A percentile compares a stretch with the other conserved stretches of the same genome.
phyloP scores from a whole-genome alignment of 37 sponge, comb jelly and placozoan genomes.

The Geodia barretti region DNA sequence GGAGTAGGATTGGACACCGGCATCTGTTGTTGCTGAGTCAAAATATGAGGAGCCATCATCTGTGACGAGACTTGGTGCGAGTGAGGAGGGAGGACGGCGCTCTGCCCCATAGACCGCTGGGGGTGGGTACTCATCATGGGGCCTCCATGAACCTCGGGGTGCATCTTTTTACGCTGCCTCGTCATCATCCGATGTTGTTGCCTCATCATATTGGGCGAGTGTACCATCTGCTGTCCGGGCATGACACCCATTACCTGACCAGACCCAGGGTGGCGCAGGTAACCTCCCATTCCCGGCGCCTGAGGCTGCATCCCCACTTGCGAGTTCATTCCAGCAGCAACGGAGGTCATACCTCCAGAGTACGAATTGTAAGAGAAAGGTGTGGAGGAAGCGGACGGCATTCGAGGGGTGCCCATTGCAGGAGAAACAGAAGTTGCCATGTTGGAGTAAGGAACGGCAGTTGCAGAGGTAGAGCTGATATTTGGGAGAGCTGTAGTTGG shows the following conservation, averaged over 20 bases:
- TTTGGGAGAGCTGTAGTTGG: conserved; percentile 62
- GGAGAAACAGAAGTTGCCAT: neutral
- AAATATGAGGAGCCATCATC: too few relatives aligned
- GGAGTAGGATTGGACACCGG: too few relatives aligned
- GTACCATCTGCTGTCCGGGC: neutral
- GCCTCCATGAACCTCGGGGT: neutral
- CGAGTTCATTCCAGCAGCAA: neutral
- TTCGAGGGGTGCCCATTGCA: neutral
- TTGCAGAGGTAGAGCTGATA: conserved; percentile 40
- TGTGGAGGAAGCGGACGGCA: neutral
- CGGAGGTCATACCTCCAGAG: neutral
- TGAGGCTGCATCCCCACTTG: neutral
- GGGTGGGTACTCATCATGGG: neutral
- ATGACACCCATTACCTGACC: neutral
- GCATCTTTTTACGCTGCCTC: neutral
- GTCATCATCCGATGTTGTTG: too few relatives aligned
- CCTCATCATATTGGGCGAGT: too few relatives aligned
- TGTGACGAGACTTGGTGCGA: too few relatives aligned
- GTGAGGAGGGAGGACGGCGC: too few relatives aligned
- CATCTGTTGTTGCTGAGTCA: too few relatives aligned
- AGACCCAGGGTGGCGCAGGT: neutral
- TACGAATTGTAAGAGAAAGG: neutral
- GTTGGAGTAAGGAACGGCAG: too few relatives aligned
- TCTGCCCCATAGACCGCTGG: neutral
- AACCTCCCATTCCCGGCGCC: neutral